Evolutionary conservation across 2,888 invertebrate species (phyloP).

Genomic region (Arctia plantaginis): DNA sequence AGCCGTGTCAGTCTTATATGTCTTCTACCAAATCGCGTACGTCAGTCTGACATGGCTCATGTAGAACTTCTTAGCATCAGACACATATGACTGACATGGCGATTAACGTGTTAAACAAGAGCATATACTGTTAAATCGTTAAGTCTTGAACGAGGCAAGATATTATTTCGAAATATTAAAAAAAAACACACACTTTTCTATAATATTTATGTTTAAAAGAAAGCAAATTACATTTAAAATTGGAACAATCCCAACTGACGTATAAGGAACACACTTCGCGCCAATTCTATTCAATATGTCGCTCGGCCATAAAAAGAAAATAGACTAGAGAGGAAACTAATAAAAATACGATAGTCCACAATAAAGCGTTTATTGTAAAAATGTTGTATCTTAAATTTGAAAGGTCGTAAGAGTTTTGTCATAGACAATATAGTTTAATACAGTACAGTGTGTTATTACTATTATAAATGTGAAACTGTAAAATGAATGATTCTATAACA

Average conservation of each 20-base stretch:
- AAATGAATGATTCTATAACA: not conserved
- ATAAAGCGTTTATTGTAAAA: slow-evolving; percentile 62
- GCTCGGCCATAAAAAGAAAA: slow-evolving; percentile 74
- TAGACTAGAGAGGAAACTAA: slow-evolving; percentile 68
- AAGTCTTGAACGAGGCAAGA: too few species aligned
- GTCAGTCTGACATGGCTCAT: too few species aligned
- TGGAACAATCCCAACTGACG: slow-evolving; percentile 37
- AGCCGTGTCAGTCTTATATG: too few species aligned
- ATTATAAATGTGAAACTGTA: not conserved
- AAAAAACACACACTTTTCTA: too few species aligned
- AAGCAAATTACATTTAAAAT: not conserved
- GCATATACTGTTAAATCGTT: too few species aligned
- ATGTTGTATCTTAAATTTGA: slow-evolving; percentile 46
- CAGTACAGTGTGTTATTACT: not conserved
- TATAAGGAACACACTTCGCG: slow-evolving; percentile 56
- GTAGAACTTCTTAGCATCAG: too few species aligned
- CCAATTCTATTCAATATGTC: slow-evolving; percentile 82
- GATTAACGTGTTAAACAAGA: too few species aligned
- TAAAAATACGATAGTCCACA: slow-evolving; percentile 68
- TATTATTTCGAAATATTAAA: too few species aligned
- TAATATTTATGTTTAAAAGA: too few species aligned
- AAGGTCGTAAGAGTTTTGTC: slow-evolving; percentile 37
- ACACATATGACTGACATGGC: too few species aligned
- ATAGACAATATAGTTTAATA: not conserved
- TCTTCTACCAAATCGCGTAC: too few species aligned